Percentiles rank a stretch among this genome's conserved stretches.
Conservation (phyloP, 2,888 invertebrate genomes). For the Diaperis boleti region DNA sequence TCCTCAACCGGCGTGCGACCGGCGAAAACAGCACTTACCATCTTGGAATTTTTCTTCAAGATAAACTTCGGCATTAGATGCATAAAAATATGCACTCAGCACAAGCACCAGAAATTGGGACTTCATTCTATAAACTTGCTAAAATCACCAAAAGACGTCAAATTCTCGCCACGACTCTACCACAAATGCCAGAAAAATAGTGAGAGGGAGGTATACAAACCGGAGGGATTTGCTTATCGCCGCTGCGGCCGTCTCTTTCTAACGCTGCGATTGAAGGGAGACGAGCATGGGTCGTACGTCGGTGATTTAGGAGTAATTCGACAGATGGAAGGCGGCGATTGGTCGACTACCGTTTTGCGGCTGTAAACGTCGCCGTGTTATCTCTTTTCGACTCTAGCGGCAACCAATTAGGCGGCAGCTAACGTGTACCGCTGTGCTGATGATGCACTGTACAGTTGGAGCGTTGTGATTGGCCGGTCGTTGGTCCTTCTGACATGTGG, state of each 20-base stretch:
- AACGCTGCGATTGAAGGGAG: background rate
- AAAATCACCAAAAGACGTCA: slow-evolving; percentile 54
- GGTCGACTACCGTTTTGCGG: slow-evolving; percentile 48
- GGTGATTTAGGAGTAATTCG: slow-evolving; percentile 47
- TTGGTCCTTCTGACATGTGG: slow-evolving; percentile 40
- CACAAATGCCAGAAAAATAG: slow-evolving; percentile 58
- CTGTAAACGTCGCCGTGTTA: slow-evolving; percentile 53
- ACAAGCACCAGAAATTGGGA: slow-evolving; percentile 68
- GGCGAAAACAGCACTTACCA: slow-evolving; percentile 72
- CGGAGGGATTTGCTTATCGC: slow-evolving; percentile 18
- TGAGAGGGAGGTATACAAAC: slow-evolving; percentile 51
- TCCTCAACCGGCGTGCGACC: slow-evolving; percentile 39
- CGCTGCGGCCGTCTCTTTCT: slow-evolving; percentile 36
- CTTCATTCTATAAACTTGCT: slow-evolving; percentile 56
- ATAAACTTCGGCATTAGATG: slow-evolving; percentile 77
- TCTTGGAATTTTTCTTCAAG: slow-evolving; percentile 86
- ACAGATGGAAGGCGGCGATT: slow-evolving; percentile 66
- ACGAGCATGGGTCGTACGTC: slow-evolving; percentile 1
- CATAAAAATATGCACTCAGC: slow-evolving; percentile 66
- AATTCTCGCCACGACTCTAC: slow-evolving; percentile 52
- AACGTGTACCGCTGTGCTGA: slow-evolving; percentile 48
- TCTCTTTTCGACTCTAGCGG: slow-evolving; percentile 56
- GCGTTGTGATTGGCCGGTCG: slow-evolving; percentile 54
- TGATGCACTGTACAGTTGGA: slow-evolving; percentile 56
- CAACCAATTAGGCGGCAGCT: slow-evolving; percentile 16